Evolutionary conservation across 1,140 invertebrate species (phyloP).

Genomic region (Rhopalosiphum padi): DNA sequence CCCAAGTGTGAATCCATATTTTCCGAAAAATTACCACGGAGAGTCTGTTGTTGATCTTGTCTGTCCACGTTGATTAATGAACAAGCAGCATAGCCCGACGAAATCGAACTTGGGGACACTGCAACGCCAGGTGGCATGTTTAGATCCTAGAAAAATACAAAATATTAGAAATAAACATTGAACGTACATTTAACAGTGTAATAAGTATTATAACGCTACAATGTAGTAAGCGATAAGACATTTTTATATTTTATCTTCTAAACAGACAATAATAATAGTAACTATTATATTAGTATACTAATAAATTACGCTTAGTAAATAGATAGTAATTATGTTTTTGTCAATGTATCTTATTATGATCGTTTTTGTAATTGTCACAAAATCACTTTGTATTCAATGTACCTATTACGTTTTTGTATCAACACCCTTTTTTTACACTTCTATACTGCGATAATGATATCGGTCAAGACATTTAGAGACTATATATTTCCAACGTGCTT

Average conservation of each 20-base stretch:
- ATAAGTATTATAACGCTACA: background rate
- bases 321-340: background rate
- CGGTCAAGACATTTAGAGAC: background rate
- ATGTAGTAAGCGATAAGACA: background rate
- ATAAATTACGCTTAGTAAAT: background rate
- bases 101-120: slow-evolving; percentile 27
- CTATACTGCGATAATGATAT: background rate
- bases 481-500: background rate
- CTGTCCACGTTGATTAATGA: background rate
- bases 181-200: background rate
- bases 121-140: slow-evolving; percentile 39
- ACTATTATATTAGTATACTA: background rate
- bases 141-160: background rate
- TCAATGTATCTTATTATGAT: too few species aligned
- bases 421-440: background rate
- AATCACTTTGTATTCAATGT: background rate
- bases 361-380: background rate
- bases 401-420: background rate
- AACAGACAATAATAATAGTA: background rate
- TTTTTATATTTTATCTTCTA: background rate
- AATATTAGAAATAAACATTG: background rate
- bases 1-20: slow-evolving; percentile 49
- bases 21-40: slow-evolving; percentile 14
- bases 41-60: slow-evolving; percentile 3
- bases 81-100: slow-evolving; percentile 48